These are phyloP conservation scores for Willowsia nigromaculata DNA, from an alignment of 2,888 invertebrate genomes.

Conservation along the genomic window DNA sequence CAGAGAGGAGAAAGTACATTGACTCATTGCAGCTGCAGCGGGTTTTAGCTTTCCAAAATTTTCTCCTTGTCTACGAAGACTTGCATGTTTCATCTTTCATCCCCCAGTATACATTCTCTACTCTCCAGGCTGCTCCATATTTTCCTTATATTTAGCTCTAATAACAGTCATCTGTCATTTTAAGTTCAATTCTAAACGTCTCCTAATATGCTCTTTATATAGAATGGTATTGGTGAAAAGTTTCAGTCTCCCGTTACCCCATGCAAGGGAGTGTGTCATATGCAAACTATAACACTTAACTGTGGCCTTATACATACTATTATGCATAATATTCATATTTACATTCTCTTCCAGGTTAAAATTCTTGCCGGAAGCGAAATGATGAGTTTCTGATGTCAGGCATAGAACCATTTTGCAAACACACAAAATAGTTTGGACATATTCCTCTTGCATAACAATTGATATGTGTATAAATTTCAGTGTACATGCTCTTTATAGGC, in stretches of 20 bases:
- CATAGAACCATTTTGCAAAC: background rate
- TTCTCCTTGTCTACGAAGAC: background rate
- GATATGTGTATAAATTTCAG: background rate
- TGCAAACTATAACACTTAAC: background rate
- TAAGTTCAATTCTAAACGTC: background rate
- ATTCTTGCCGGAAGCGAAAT: background rate
- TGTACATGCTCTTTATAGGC: background rate
- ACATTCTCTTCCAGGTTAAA: conserved; percentile 11
- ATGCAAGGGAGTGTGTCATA: background rate
- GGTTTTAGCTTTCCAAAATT: background rate
- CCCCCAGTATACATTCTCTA: background rate
- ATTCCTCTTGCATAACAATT: background rate
- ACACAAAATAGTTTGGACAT: background rate
- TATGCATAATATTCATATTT: conserved; percentile 40
- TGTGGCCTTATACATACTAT: background rate
- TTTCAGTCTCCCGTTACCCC: background rate
- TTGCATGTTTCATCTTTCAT: background rate
- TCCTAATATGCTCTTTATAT: background rate
- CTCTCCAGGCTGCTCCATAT: background rate
- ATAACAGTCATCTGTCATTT: background rate
- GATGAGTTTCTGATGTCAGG: background rate
- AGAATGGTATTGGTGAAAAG: background rate
- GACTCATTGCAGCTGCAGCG: background rate
- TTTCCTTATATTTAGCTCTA: background rate
- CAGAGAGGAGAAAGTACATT: background rate